phyloP scores from a whole-genome alignment of 2,113 vertebrate species.

The Actinemys pallida region DNA sequence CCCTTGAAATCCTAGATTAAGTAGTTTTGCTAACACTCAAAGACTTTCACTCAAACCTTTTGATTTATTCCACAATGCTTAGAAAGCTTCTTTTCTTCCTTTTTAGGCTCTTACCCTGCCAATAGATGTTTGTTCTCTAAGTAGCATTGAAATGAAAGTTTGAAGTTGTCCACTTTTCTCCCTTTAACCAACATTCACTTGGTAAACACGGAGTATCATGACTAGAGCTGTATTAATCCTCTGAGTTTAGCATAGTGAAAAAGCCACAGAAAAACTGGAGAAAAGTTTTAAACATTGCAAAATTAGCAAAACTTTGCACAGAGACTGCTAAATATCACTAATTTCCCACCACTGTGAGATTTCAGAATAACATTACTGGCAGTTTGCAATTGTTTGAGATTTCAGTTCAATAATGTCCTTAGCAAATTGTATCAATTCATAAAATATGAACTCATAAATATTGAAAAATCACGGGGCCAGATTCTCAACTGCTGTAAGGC shows the following conservation, averaged over 20 bases:
- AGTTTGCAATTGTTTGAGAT: background rate
- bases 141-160: constrained; percentile 56
- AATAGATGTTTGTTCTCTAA: constrained; percentile 69
- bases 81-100: constrained; percentile 68
- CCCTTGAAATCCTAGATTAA: constrained; percentile 65
- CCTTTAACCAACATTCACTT: constrained; percentile 50
- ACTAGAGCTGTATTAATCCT: background rate
- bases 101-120: constrained; percentile 47
- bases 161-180: constrained; percentile 64
- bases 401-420: background rate
- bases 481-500: background rate
- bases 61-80: constrained; percentile 69
- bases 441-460: background rate
- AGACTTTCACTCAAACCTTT: constrained; percentile 65
- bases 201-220: constrained; percentile 34
- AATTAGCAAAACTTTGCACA: constrained; percentile 36
- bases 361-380: background rate
- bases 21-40: constrained; percentile 63
- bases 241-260: constrained; percentile 10
- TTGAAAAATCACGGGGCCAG: background rate
- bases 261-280: constrained; percentile 21
- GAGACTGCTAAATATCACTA: background rate
- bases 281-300: constrained; percentile 17
- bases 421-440: constrained; percentile 10
- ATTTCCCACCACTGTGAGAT: background rate